These are phyloP conservation scores for Channa argus DNA, from an alignment of 2,113 vertebrate genomes.

Conservation along the genomic window DNA sequence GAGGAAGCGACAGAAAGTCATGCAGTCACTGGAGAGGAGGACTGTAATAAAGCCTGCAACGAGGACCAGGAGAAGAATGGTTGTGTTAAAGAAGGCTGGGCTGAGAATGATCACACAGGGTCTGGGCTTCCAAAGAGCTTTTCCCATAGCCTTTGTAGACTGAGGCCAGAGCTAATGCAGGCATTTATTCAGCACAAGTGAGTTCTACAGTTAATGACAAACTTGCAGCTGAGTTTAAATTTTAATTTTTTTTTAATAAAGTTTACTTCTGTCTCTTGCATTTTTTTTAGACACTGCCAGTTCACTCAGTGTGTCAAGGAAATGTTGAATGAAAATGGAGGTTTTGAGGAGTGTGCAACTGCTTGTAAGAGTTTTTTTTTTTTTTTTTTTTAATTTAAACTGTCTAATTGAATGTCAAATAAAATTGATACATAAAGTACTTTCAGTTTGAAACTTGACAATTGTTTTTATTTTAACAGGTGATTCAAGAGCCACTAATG, in stretches of 20 bases:
- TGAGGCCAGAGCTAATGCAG: conserved; percentile 83
- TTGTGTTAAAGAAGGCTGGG: conserved; percentile 60
- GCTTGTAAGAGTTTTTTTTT: conserved; percentile 70
- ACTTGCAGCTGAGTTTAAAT: neutral
- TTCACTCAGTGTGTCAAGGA: conserved; percentile 78
- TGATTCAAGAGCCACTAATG: conserved; percentile 72
- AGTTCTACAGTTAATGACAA: conserved; percentile 44
- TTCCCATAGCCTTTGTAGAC: conserved; percentile 81
- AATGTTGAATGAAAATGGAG: conserved; percentile 76
- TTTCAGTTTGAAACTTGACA: neutral
- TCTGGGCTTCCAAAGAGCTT: conserved; percentile 74
- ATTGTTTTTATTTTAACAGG: conserved; percentile 52
- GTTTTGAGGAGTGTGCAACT: conserved; percentile 79
- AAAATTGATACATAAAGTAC: neutral
- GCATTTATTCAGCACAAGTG: conserved; percentile 86
- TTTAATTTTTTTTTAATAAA: neutral
- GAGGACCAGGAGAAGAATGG: conserved; percentile 37
- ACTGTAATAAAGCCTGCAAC: conserved; percentile 34
- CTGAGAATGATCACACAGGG: conserved; percentile 62
- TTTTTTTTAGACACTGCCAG: conserved; percentile 75
- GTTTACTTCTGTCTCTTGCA: neutral
- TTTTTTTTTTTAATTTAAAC: conserved; percentile 20
- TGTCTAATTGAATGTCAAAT: neutral
- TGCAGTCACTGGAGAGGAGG: conserved; percentile 27
- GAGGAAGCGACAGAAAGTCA: conserved; percentile 47